A percentile compares a stretch with the other conserved stretches of the same genome.
These are phyloP conservation scores for Protobothrops flavoviridis DNA, from an alignment of 2,113 vertebrate genomes.

Conservation along the genomic window DNA sequence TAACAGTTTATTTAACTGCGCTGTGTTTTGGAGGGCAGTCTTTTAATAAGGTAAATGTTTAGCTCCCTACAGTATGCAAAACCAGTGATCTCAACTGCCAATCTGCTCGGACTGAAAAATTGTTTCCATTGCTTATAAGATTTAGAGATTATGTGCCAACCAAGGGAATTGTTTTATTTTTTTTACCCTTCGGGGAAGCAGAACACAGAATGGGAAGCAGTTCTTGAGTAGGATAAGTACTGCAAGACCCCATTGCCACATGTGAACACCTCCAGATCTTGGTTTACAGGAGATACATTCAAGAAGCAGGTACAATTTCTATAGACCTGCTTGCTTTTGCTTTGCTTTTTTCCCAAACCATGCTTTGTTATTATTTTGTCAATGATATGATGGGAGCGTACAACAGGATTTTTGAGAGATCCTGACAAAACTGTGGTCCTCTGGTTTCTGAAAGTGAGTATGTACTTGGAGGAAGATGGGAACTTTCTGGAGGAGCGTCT, in stretches of 20 bases:
- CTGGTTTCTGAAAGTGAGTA: not conserved
- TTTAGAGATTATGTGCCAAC: slow-evolving; percentile 75
- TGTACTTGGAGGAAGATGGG: not conserved
- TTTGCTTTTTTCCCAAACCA: not conserved
- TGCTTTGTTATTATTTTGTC: not conserved
- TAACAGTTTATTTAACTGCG: slow-evolving; percentile 42
- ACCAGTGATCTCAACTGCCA: slow-evolving; percentile 68
- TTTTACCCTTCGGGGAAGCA: slow-evolving; percentile 78
- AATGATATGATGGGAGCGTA: too few relatives aligned
- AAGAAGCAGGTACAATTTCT: slow-evolving; percentile 19
- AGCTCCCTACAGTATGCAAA: slow-evolving; percentile 61
- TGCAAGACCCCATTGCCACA: slow-evolving; percentile 1
- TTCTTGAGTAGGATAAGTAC: slow-evolving; percentile 62
- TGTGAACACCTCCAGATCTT: not conserved
- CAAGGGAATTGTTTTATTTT: slow-evolving; percentile 71
- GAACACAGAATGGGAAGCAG: slow-evolving; percentile 77
- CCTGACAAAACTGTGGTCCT: not conserved
- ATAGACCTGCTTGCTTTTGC: not conserved
- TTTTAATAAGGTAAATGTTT: slow-evolving; percentile 69
- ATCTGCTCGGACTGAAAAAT: slow-evolving; percentile 73
- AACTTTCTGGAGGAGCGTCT: too few relatives aligned
- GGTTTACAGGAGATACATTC: slow-evolving; percentile 49
- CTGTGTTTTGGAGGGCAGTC: slow-evolving; percentile 57
- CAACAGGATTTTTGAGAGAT: not conserved
- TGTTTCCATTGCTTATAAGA: slow-evolving; percentile 72